Conservation (phyloP, 2,888 invertebrate genomes). For the Lumbricus terrestris region DNA sequence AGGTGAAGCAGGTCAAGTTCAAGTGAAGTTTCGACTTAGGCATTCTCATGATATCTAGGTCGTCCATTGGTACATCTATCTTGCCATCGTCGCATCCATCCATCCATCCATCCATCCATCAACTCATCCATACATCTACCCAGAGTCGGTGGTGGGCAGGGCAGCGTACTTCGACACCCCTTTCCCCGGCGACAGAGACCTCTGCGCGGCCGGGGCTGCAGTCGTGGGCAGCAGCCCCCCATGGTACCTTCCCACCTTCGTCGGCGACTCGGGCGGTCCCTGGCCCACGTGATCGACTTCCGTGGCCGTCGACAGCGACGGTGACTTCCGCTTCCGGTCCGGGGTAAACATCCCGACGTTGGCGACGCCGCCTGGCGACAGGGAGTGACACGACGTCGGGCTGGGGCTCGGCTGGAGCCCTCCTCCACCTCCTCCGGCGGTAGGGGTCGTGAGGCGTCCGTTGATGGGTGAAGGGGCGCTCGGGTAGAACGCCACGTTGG, state of each 20-base stretch:
- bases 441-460: neutral
- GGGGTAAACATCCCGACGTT: neutral
- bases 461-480: neutral
- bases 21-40: neutral
- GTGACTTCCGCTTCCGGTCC: neutral
- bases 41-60: no score
- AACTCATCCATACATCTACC: neutral
- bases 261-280: neutral
- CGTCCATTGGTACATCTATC: no score
- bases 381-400: neutral
- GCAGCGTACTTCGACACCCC: neutral
- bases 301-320: neutral
- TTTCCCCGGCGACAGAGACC: neutral
- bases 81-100: neutral
- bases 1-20: neutral
- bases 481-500: conserved; percentile 18
- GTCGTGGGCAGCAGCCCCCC: neutral
- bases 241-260: neutral
- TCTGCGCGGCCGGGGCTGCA: neutral
- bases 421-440: no score
- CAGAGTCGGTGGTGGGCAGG: neutral
- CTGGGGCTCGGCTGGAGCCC: neutral
- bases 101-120: neutral
- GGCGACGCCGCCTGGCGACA: neutral
- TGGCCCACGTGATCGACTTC: conserved; percentile 13